Evolutionary conservation across 2,888 invertebrate species (phyloP).

Genomic region (Elmis aenea): DNA sequence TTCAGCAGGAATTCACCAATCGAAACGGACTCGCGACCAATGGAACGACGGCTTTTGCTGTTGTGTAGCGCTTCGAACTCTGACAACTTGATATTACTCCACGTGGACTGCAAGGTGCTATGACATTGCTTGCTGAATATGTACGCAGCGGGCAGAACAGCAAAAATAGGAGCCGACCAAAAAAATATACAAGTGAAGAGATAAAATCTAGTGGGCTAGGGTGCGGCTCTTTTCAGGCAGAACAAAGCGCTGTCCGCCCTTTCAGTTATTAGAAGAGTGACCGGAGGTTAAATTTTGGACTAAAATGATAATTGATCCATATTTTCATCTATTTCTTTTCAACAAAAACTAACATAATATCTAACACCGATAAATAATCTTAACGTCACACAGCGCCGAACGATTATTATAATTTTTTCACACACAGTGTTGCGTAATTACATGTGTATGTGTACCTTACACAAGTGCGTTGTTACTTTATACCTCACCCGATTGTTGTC

Average conservation of each 20-base stretch:
- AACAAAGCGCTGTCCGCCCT: conserved; percentile 43
- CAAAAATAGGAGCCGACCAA: conserved; percentile 48
- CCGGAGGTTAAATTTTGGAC: no score
- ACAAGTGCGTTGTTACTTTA: no score
- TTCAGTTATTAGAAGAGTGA: conserved; percentile 47
- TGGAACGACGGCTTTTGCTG: conserved; percentile 28
- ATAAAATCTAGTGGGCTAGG: conserved; percentile 48
- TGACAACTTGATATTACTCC: conserved; percentile 37
- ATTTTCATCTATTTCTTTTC: no score
- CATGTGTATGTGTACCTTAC: no score
- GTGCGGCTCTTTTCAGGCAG: conserved; percentile 41
- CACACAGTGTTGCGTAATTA: no score
- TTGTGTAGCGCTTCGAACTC: conserved; percentile 23
- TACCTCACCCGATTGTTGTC: no score
- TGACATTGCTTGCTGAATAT: conserved; percentile 44
- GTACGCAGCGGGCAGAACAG: conserved; percentile 47
- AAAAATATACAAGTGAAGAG: conserved; percentile 45
- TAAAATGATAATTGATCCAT: no score
- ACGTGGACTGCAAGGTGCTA: conserved; percentile 47
- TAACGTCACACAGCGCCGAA: no score
- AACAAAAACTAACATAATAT: no score
- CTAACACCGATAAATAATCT: no score
- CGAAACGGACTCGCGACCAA: conserved; percentile 24
- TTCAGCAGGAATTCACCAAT: conserved; percentile 19
- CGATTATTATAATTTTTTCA: no score